phyloP scores from a whole-genome alignment of 2,797 vertebrate species.

The Sternarchorhynchus goeldii region DNA sequence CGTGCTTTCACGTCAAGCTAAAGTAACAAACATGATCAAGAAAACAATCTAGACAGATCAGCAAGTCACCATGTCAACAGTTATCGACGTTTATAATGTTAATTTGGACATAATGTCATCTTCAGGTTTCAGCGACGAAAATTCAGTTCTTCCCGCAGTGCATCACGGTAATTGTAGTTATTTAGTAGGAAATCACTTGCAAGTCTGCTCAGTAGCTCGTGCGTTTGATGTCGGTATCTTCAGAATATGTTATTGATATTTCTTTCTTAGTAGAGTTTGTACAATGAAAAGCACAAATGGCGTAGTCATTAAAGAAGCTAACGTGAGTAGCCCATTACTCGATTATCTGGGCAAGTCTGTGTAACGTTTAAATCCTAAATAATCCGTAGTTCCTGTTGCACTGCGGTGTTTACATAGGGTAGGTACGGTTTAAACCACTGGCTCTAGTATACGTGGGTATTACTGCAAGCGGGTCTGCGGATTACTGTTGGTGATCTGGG shows the following conservation, averaged over 20 bases:
- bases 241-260: neutral
- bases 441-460: constrained; percentile 55
- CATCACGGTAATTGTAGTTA: constrained; percentile 70
- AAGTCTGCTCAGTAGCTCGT: neutral
- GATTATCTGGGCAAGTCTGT: neutral
- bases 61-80: neutral
- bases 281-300: no score
- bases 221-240: neutral
- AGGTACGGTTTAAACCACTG: constrained; percentile 1
- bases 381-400: constrained; percentile 56
- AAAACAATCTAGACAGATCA: neutral
- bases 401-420: constrained; percentile 64
- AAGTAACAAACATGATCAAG: no score
- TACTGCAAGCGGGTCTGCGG: constrained; percentile 53
- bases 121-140: neutral
- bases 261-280: no score
- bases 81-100: neutral
- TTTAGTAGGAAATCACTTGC: constrained; percentile 21
- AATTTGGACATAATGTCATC: neutral
- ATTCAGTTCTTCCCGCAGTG: constrained; percentile 23
- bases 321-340: no score
- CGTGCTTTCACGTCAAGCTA: no score
- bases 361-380: neutral
- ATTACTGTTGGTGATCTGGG: constrained; percentile 13
- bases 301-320: no score